phyloP scores from a whole-genome alignment of 2,113 vertebrate species.

The Tonatia bakeri region DNA sequence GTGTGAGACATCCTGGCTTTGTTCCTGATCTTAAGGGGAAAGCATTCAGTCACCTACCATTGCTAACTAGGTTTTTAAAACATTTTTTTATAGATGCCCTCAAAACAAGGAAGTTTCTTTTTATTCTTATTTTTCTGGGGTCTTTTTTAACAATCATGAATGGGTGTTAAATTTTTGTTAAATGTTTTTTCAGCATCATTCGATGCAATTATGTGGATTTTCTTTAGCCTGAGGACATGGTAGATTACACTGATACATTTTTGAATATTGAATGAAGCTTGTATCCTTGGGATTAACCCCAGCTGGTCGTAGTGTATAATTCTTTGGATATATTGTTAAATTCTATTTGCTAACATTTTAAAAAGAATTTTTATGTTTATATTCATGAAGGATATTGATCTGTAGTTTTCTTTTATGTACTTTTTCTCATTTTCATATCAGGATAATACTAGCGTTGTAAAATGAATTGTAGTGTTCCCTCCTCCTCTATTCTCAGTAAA shows the following conservation, averaged over 20 bases:
- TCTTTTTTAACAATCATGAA: neutral
- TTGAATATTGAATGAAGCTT: neutral
- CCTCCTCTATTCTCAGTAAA: neutral
- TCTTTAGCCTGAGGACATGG: neutral
- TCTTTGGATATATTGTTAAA: neutral
- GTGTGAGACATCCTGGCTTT: neutral
- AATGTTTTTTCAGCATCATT: neutral
- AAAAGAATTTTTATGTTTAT: conserved; percentile 1
- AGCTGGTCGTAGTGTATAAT: neutral
- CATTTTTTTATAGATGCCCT: neutral
- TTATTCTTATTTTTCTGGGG: neutral
- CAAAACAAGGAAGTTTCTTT: neutral
- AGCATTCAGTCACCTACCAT: neutral
- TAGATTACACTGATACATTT: neutral
- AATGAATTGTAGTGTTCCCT: neutral
- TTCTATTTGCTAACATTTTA: neutral
- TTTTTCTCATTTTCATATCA: conserved; percentile 20
- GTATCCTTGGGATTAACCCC: neutral
- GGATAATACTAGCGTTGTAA: neutral
- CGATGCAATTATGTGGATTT: neutral
- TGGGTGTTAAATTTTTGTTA: neutral
- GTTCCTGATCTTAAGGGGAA: neutral
- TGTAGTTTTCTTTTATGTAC: neutral
- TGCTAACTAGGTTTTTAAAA: neutral
- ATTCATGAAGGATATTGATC: neutral